Evolutionary conservation across 64 coral and sea anemone genomes (phyloP), one percentile per base, ranked within the genome.

Genomic region (Pocillopora verrucosa): DNA sequence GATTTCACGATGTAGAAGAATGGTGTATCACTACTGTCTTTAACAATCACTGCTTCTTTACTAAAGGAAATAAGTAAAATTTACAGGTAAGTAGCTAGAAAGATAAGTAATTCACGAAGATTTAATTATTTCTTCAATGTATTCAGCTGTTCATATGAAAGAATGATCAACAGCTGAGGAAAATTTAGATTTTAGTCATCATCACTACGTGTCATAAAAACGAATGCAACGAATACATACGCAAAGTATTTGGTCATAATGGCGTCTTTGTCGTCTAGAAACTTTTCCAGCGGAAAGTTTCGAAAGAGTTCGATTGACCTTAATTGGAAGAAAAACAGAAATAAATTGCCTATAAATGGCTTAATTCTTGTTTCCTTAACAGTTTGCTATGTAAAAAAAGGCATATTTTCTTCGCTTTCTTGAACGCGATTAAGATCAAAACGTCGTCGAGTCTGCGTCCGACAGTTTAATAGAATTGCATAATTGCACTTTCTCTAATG

Each of bases 1-100:
- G 94, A 90, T 90, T 96, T 96, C n/a, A 96, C 87, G 59, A 96
- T 96, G 60, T 82, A 96, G 76, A 96, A 96, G 72, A 82, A 96
- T 16, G 94, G 94, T 17, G 74, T 93, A 58, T 96, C 91, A 84
- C 80, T 90, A 24, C 94, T 93, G 84, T 96, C 91, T 60, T 81
- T 96, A 9, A 96, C 94, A 60, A 96, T 93, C 38, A 96, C 91
- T 41, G 94, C 61, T 45, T 96, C 94, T 74, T 91, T 91, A 30
- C 94, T 96, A 37, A 11, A 74, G 58, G 11, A 34, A 74, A 35
- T 22, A 12, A 16, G 73, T 81, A 72, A 13, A 7, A 82, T 41
- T 51, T 7, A 51, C 41, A 51, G 7, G 41, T 51, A 51, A 51
- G 41, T 51, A 51, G 7, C 41, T 4, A 51, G 41, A 51, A 51